Conservation (phyloP, 2,797 vertebrate species). For the Columba guinea region DNA sequence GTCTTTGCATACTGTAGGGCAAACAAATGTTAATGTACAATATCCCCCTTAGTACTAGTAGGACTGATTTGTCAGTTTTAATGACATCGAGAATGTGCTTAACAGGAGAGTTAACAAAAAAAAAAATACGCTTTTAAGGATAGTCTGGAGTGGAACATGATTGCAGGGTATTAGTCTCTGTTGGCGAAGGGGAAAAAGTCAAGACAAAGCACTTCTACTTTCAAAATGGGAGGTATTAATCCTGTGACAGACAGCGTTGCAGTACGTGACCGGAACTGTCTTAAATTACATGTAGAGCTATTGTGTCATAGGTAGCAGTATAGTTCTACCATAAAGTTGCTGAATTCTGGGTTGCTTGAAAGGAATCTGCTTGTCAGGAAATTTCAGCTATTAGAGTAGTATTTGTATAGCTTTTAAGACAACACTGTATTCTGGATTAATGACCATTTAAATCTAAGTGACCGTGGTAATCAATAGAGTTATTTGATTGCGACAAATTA, state of each 20-base stretch:
- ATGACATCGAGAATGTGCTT: not conserved
- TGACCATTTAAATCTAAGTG: not conserved
- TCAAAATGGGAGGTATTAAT: not conserved
- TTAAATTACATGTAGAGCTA: not conserved
- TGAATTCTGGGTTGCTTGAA: not conserved
- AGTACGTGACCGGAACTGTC: not conserved
- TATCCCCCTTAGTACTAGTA: not conserved
- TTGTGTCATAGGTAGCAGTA: not conserved
- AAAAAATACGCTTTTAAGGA: not conserved
- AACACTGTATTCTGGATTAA: not conserved
- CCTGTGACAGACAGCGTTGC: not conserved
- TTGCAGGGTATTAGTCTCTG: not conserved
- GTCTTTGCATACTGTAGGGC: not conserved
- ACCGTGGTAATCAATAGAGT: not conserved
- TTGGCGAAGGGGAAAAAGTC: not conserved
- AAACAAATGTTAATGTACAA: not conserved
- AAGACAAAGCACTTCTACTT: conserved; percentile 26
- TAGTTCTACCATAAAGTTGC: not conserved
- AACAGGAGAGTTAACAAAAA: not conserved
- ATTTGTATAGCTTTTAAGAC: not conserved
- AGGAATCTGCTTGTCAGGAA: not conserved
- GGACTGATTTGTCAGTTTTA: not conserved
- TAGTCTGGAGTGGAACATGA: not conserved
- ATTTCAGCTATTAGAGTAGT: not conserved
- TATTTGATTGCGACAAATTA: not conserved